Evolutionary conservation across 2,113 vertebrate genomes (phyloP).

Genomic region (Noctilio leporinus): DNA sequence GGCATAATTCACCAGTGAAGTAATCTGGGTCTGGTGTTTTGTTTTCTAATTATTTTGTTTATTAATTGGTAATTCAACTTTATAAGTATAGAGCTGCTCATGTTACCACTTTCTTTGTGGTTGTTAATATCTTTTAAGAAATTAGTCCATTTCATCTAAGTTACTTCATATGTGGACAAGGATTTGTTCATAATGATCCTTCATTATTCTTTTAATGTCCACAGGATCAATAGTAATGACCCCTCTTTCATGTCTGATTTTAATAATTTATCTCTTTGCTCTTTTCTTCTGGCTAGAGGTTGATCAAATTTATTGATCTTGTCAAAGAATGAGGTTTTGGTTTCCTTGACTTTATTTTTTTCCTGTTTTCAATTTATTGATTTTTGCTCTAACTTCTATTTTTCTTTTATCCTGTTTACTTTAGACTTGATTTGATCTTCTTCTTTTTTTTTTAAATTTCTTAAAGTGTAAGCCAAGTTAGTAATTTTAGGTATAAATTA

Average conservation of each 20-base stretch:
- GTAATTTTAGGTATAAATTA: neutral
- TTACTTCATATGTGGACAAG: neutral
- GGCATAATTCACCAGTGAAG: neutral
- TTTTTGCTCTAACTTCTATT: neutral
- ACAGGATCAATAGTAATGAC: neutral
- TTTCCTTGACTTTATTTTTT: neutral
- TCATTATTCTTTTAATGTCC: neutral
- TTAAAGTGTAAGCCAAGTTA: neutral
- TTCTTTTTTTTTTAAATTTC: neutral
- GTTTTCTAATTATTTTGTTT: neutral
- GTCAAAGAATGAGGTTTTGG: neutral
- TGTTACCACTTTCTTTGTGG: neutral
- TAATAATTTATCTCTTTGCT: neutral
- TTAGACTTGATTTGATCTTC: neutral
- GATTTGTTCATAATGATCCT: neutral
- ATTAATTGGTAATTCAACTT: neutral
- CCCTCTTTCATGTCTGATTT: neutral
- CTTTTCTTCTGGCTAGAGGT: neutral
- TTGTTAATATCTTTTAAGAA: neutral
- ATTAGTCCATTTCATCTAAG: neutral
- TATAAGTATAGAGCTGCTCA: neutral
- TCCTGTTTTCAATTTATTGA: neutral
- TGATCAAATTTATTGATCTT: neutral
- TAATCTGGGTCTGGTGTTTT: neutral
- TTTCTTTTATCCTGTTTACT: neutral